These are phyloP conservation scores for Neomonachus schauinslandi DNA, from an alignment of 2,113 vertebrate species.

Conservation along the genomic window DNA sequence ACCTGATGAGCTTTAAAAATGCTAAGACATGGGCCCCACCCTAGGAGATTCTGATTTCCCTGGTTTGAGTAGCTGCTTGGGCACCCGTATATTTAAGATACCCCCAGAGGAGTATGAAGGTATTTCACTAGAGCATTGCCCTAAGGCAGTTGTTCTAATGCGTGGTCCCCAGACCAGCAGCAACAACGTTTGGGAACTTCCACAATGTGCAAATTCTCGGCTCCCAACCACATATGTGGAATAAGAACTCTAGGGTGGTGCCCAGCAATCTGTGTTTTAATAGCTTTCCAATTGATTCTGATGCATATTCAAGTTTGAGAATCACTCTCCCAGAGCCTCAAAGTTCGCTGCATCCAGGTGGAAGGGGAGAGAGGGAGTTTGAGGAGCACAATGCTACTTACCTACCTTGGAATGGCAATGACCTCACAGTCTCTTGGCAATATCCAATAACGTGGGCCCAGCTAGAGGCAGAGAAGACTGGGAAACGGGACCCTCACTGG, in stretches of 20 bases:
- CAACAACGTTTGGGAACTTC: background rate
- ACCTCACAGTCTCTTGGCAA: background rate
- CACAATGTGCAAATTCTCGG: background rate
- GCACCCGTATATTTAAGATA: background rate
- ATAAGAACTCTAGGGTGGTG: background rate
- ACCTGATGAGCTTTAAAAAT: background rate
- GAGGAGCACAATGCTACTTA: background rate
- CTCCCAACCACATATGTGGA: background rate
- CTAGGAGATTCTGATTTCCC: background rate
- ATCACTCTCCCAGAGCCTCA: background rate
- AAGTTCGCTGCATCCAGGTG: background rate
- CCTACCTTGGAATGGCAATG: background rate
- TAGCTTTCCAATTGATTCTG: background rate
- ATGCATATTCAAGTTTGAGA: background rate
- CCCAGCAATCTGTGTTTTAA: background rate
- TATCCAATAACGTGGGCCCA: background rate
- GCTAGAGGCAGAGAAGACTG: background rate
- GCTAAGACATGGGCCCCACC: background rate
- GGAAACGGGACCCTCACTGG: background rate
- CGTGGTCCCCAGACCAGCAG: background rate
- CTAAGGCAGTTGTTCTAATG: background rate
- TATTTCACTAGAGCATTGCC: background rate
- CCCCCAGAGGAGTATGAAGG: background rate
- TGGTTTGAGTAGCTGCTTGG: background rate
- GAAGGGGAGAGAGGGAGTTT: background rate